Conservation (phyloP, 1,140 invertebrate species). For the Euwallacea fornicatus region DNA sequence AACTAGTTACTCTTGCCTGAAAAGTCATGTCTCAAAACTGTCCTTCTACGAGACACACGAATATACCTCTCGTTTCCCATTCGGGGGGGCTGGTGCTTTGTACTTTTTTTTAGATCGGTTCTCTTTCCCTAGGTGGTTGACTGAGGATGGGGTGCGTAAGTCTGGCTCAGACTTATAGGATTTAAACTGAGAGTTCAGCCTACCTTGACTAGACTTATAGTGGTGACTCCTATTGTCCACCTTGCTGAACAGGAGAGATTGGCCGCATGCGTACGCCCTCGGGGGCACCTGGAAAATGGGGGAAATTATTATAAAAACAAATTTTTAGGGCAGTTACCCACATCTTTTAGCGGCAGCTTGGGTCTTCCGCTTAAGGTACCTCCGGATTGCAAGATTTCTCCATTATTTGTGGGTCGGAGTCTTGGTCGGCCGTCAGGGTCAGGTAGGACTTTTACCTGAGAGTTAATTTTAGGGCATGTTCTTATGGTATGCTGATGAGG, state of each 20-base stretch:
- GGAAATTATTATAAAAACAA: constrained; percentile 4
- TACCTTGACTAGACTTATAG: constrained; percentile 39
- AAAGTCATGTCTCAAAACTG: background rate
- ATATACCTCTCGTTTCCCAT: constrained; percentile 35
- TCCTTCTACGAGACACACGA: background rate
- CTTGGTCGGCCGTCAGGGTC: constrained; percentile 60
- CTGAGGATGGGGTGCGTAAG: constrained; percentile 52
- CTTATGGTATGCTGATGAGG: constrained; percentile 47
- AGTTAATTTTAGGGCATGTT: constrained; percentile 54
- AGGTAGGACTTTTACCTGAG: constrained; percentile 68
- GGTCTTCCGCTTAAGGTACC: constrained; percentile 71
- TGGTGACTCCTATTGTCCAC: constrained; percentile 13
- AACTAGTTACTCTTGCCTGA: constrained; percentile 6
- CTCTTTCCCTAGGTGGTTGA: constrained; percentile 34
- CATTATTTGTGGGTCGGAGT: constrained; percentile 74
- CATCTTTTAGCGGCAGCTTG: constrained; percentile 13
- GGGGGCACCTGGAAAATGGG: background rate
- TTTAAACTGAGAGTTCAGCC: constrained; percentile 47
- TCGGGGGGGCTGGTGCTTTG: constrained; percentile 63
- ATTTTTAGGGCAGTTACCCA: constrained; percentile 1
- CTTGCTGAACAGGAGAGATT: background rate
- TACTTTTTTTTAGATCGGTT: constrained; percentile 66
- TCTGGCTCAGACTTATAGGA: constrained; percentile 75
- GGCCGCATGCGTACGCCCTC: too few species aligned
- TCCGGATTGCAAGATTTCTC: constrained; percentile 73